A percentile compares a stretch with the other conserved stretches of the same genome.
phyloP scores from a whole-genome alignment of 2,797 vertebrate genomes.

The Spondyliosoma cantharus region DNA sequence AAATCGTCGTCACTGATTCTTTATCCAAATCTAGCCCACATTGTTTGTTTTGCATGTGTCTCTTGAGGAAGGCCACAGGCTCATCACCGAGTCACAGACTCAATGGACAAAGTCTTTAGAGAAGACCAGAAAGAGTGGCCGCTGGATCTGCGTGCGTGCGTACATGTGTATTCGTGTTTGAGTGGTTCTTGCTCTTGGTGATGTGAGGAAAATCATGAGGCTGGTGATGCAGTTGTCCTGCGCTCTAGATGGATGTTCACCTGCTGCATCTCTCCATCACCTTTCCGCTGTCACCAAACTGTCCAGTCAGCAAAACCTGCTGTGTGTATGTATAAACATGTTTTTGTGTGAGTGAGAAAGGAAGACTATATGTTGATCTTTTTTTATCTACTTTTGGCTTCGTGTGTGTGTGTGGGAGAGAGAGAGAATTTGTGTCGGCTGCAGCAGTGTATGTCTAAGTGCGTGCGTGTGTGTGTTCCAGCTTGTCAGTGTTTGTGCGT shows the following conservation, averaged over 20 bases:
- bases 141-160: slow-evolving; percentile 1
- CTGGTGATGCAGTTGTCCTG: slow-evolving; percentile 58
- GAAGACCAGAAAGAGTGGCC: slow-evolving; percentile 5
- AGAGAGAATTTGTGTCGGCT: slow-evolving; percentile 27
- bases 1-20: slow-evolving; percentile 16
- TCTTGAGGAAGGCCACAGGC: background rate
- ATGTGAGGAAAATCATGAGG: slow-evolving; percentile 62
- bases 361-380: background rate
- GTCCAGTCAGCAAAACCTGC: slow-evolving; percentile 64
- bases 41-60: slow-evolving; percentile 27
- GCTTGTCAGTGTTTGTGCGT: slow-evolving; percentile 25
- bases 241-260: slow-evolving; percentile 59
- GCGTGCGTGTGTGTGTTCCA: slow-evolving; percentile 24
- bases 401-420: slow-evolving; percentile 1
- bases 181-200: slow-evolving; percentile 25
- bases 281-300: slow-evolving; percentile 52
- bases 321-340: background rate
- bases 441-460: background rate
- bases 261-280: slow-evolving; percentile 54
- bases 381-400: slow-evolving; percentile 18
- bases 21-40: slow-evolving; percentile 1
- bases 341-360: background rate
- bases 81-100: slow-evolving; percentile 11
- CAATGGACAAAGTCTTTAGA: background rate
- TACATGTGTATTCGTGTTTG: background rate